Evolutionary conservation across 1,140 invertebrate species (phyloP).

Genomic region (Pseudomyrmex flavicornis): DNA sequence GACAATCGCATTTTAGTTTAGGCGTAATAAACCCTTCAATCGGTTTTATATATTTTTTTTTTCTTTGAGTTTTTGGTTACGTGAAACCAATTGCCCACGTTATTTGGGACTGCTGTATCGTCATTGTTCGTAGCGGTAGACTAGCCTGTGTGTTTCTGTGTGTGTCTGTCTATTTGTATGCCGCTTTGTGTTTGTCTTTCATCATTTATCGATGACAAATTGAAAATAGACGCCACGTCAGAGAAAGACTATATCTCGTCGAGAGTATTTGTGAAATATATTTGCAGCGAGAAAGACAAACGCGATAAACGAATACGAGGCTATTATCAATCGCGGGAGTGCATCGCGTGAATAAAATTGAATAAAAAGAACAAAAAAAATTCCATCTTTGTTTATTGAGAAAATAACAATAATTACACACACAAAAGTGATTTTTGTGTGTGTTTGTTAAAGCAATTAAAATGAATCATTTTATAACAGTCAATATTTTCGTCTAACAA

Average conservation of each 20-base stretch:
- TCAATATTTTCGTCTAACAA: neutral
- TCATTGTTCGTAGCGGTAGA: conserved; percentile 78
- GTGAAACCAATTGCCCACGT: conserved; percentile 58
- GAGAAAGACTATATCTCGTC: conserved; percentile 14
- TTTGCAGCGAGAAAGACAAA: neutral
- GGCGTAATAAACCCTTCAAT: conserved; percentile 71
- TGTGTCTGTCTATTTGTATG: conserved; percentile 73
- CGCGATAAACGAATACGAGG: neutral
- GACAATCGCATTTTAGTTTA: conserved; percentile 18
- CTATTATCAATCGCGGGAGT: neutral
- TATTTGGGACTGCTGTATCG: conserved; percentile 75
- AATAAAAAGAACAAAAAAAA: neutral
- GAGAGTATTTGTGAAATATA: neutral
- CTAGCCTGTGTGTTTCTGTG: conserved; percentile 75
- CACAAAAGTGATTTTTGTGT: neutral
- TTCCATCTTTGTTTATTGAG: neutral
- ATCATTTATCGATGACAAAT: conserved; percentile 61
- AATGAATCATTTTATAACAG: conserved; percentile 6
- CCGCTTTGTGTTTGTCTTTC: conserved; percentile 66
- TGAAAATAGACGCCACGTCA: conserved; percentile 33
- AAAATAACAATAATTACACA: neutral
- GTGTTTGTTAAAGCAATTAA: neutral
- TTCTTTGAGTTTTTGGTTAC: conserved; percentile 46
- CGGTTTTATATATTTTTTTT: conserved; percentile 27
- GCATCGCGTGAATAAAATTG: neutral